These are phyloP conservation scores for Drosophila guanche DNA, from an alignment of 1,140 invertebrate genomes.

Conservation along the genomic window DNA sequence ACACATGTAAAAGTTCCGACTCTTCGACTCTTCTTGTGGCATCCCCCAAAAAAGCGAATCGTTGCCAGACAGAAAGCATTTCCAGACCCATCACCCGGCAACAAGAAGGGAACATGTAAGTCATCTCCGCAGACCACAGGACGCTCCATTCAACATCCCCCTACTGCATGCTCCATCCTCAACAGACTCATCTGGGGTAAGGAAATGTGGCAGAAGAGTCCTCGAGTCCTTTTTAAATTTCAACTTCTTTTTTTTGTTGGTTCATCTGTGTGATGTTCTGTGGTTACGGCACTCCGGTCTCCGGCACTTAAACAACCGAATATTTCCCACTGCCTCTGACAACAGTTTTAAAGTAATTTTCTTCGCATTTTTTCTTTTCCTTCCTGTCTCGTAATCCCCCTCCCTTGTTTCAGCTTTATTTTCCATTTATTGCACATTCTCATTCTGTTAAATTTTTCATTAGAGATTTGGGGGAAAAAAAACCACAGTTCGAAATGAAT, in stretches of 20 bases:
- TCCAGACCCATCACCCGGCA: conserved; percentile 4
- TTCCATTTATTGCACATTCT: conserved; percentile 67
- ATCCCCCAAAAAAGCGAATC: conserved; percentile 41
- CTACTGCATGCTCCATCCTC: neutral
- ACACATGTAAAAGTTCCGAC: conserved; percentile 22
- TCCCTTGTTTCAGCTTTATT: conserved; percentile 29
- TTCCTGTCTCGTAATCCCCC: neutral
- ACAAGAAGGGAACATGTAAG: conserved; percentile 55
- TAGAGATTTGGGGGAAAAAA: conserved; percentile 57
- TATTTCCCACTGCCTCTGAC: conserved; percentile 5
- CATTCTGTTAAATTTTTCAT: conserved; percentile 71
- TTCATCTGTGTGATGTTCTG: conserved; percentile 75
- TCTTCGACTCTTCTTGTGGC: conserved; percentile 9
- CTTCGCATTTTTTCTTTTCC: conserved; percentile 5
- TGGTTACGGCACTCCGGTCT: conserved; percentile 28
- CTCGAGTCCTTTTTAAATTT: conserved; percentile 63
- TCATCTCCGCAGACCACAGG: conserved; percentile 50
- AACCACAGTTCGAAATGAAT: conserved; percentile 26
- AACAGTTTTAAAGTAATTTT: conserved; percentile 63
- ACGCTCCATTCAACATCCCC: conserved; percentile 13
- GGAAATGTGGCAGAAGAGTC: conserved; percentile 5
- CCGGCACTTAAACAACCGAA: conserved; percentile 58
- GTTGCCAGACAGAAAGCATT: conserved; percentile 52
- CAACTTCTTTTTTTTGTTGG: conserved; percentile 48
- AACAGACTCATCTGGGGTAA: too few species aligned